These are phyloP conservation scores for Scopus umbretta DNA, from an alignment of 2,113 vertebrate genomes.

Conservation along the genomic window DNA sequence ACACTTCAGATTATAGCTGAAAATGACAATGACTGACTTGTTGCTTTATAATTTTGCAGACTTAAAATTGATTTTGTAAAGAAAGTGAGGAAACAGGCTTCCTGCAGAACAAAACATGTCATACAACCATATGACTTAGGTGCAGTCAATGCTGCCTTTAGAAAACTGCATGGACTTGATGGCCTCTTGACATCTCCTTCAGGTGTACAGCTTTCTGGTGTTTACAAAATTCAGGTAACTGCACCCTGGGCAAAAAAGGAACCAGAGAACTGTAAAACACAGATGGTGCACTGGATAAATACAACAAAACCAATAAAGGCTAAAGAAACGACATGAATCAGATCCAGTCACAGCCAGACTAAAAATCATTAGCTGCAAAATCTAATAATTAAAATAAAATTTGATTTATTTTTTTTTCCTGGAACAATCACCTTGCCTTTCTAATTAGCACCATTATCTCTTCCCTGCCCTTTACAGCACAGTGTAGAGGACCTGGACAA, in stretches of 20 bases:
- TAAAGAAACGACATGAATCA: background rate
- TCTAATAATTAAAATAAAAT: background rate
- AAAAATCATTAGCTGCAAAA: background rate
- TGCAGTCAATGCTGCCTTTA: background rate
- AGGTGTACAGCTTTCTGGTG: background rate
- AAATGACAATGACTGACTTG: background rate
- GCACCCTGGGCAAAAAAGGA: background rate
- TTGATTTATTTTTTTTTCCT: background rate
- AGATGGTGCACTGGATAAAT: background rate
- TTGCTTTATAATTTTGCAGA: background rate
- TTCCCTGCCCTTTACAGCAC: background rate
- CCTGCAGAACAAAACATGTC: background rate
- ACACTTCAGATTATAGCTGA: background rate
- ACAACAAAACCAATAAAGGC: background rate
- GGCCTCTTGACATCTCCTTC: background rate
- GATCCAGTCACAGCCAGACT: background rate
- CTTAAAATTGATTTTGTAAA: background rate
- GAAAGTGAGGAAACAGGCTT: background rate
- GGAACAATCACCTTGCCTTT: background rate
- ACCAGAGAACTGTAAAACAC: background rate
- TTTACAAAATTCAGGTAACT: background rate
- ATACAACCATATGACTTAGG: background rate
- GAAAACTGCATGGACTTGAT: background rate
- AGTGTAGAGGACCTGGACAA: background rate
- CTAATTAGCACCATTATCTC: background rate